Evolutionary conservation across 2,113 vertebrate species (phyloP).

Genomic region (Centrocercus urophasianus): DNA sequence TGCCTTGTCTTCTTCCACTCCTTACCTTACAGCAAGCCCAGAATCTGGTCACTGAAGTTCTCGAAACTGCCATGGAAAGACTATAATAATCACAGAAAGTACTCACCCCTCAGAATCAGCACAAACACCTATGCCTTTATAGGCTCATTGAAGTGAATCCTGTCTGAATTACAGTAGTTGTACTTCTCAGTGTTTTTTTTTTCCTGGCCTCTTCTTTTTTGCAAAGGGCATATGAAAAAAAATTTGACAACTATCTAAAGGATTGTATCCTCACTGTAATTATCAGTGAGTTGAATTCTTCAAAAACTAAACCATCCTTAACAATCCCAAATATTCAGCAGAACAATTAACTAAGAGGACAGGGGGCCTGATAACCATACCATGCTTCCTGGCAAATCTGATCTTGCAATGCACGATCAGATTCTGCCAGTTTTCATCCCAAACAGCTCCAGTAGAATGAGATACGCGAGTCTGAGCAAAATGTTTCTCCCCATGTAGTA

Average conservation of each 20-base stretch:
- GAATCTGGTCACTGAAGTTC: not conserved
- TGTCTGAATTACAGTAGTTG: not conserved
- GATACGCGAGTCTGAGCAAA: not conserved
- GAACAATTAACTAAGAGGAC: not conserved
- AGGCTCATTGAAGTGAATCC: not conserved
- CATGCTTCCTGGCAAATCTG: not conserved
- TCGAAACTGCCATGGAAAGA: not conserved
- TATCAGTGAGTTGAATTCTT: not conserved
- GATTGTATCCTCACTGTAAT: not conserved
- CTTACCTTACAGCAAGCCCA: not conserved
- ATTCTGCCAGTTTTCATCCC: not conserved
- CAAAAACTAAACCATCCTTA: not conserved
- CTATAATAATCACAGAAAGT: not conserved
- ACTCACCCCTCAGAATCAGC: not conserved
- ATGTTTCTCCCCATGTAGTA: not conserved
- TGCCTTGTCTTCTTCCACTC: not conserved
- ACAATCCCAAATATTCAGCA: not conserved
- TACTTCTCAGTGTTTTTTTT: not conserved
- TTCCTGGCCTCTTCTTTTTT: not conserved
- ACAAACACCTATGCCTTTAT: not conserved
- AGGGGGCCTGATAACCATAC: fast-evolving
- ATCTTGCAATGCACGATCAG: not conserved
- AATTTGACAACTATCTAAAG: not conserved
- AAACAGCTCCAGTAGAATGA: not conserved
- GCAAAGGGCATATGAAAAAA: not conserved